A percentile compares a stretch with the other conserved stretches of the same genome.
phyloP scores from a whole-genome alignment of 2,888 invertebrate species.

The Drosophila macrothrix region DNA sequence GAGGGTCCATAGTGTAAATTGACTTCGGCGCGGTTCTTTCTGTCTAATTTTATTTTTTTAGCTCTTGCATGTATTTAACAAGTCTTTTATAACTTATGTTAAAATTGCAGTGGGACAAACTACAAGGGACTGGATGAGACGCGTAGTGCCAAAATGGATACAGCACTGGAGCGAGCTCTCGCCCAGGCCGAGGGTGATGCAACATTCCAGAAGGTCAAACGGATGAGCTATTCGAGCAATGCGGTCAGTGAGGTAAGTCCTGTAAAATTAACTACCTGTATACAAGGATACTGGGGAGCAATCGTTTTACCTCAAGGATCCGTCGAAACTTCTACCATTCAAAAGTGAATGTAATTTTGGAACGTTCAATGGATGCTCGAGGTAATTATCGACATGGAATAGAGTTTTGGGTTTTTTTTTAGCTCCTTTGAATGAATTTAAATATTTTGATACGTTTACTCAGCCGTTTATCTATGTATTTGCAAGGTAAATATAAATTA shows the following conservation, averaged over 20 bases:
- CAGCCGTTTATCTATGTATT: conserved; percentile 1
- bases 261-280: not conserved
- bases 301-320: not conserved
- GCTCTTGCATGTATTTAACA: conserved; percentile 31
- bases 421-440: not conserved
- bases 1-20: not conserved
- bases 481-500: conserved; percentile 2
- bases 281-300: not conserved
- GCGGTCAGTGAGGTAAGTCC: conserved; percentile 88
- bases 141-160: conserved; percentile 86
- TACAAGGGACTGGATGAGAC: conserved; percentile 82
- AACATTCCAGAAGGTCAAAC: conserved; percentile 90
- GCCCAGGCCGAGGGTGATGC: conserved; percentile 89
- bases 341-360: not conserved
- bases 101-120: conserved; percentile 45
- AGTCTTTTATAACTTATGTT: not conserved
- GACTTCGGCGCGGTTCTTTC: not conserved
- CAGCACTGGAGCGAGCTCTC: conserved; percentile 88
- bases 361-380: not conserved
- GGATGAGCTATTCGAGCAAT: conserved; percentile 90
- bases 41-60: not conserved
- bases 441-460: conserved; percentile 11
- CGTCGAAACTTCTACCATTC: not conserved
- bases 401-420: not conserved
- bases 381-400: not conserved